phyloP scores from a whole-genome alignment of 2,888 invertebrate genomes.

The Ligdia adustata region DNA sequence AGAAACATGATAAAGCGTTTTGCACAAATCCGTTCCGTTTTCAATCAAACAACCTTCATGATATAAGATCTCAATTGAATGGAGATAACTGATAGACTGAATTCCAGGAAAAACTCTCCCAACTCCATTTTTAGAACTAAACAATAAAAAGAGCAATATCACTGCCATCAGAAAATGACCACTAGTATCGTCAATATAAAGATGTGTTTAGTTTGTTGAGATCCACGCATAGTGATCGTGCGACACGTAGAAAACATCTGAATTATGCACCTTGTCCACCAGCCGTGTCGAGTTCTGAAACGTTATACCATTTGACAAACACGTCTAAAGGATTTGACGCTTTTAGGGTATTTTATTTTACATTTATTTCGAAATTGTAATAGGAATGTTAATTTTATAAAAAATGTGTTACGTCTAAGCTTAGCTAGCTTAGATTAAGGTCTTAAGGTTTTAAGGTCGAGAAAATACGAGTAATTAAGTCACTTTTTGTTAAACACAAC shows the following conservation, averaged over 20 bases:
- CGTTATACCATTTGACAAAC: conserved; percentile 34
- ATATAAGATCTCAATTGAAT: conserved; percentile 23
- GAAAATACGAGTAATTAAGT: too few species aligned
- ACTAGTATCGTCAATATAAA: conserved; percentile 12
- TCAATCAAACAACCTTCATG: conserved; percentile 21
- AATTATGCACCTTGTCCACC: conserved; percentile 40
- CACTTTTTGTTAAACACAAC: too few species aligned
- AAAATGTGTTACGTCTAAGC: too few species aligned
- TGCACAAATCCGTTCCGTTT: conserved; percentile 13
- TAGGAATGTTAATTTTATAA: too few species aligned
- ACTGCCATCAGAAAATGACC: conserved; percentile 12
- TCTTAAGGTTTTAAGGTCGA: too few species aligned
- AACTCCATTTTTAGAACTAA: conserved; percentile 24
- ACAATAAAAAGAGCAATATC: conserved; percentile 23
- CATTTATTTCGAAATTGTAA: neutral
- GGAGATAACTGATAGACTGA: conserved; percentile 28
- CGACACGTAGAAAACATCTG: conserved; percentile 33
- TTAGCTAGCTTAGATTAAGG: too few species aligned
- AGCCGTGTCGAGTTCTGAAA: conserved; percentile 30
- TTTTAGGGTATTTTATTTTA: neutral
- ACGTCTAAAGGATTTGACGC: conserved; percentile 24
- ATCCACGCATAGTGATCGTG: conserved; percentile 20
- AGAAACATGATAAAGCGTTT: conserved; percentile 12
- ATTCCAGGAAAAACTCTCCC: conserved; percentile 24
- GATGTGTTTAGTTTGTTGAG: conserved; percentile 14